Evolutionary conservation across 2,888 invertebrate genomes (phyloP).

Genomic region (Drosophila seclusa): DNA sequence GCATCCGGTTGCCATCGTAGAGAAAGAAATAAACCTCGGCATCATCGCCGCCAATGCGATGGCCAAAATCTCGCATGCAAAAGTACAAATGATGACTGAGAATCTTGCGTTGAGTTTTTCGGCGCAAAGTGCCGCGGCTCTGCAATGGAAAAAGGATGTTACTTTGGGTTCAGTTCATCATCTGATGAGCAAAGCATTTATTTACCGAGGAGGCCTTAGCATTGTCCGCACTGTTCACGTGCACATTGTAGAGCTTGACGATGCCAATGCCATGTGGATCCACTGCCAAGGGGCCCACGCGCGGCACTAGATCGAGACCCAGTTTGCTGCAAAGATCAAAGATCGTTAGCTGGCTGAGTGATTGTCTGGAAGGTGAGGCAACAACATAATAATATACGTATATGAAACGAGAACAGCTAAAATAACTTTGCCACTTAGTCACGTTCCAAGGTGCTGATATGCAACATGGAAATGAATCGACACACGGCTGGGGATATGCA

Average conservation of each 20-base stretch:
- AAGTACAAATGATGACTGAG: constrained; percentile 93
- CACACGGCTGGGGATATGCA: background rate
- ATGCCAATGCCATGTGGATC: constrained; percentile 95
- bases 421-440: constrained; percentile 66
- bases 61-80: constrained; percentile 95
- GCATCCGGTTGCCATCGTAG: constrained; percentile 90
- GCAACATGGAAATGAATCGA: constrained; percentile 40
- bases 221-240: constrained; percentile 90
- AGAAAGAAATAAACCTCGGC: constrained; percentile 94
- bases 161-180: background rate
- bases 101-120: constrained; percentile 83
- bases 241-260: constrained; percentile 94
- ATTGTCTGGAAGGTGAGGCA: constrained; percentile 15
- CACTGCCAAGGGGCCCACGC: constrained; percentile 94
- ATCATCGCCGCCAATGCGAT: constrained; percentile 94
- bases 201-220: constrained; percentile 89
- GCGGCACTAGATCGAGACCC: constrained; percentile 95
- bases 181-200: background rate
- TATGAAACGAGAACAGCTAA: constrained; percentile 42
- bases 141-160: constrained; percentile 40
- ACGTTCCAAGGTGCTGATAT: constrained; percentile 50
- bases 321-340: constrained; percentile 90
- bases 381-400: constrained; percentile 6
- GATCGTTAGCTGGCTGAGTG: constrained; percentile 29
- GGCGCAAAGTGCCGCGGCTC: constrained; percentile 85